Percentiles rank a stretch among this genome's conserved stretches.
phyloP scores from a whole-genome alignment of 1,140 invertebrate genomes.

The Camponotus pennsylvanicus region DNA sequence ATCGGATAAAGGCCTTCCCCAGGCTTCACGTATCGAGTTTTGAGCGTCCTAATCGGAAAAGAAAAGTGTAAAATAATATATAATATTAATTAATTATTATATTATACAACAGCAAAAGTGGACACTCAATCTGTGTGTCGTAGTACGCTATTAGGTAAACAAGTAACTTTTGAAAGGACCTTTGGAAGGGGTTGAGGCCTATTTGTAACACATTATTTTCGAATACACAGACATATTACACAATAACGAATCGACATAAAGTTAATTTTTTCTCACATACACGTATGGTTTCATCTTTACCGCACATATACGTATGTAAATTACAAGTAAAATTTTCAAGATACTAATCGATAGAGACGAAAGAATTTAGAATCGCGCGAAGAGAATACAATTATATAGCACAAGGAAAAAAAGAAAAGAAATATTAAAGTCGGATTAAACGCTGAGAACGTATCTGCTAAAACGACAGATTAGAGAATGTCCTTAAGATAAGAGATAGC shows the following conservation, averaged over 20 bases:
- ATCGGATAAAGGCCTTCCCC: conserved; percentile 34
- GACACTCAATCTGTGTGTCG: conserved; percentile 78
- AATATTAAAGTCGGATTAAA: conserved; percentile 18
- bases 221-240: conserved; percentile 72
- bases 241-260: conserved; percentile 68
- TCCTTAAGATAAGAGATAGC: conserved; percentile 70
- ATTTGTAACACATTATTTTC: conserved; percentile 78
- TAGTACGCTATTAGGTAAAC: conserved; percentile 80
- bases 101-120: conserved; percentile 76
- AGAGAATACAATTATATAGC: conserved; percentile 50
- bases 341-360: conserved; percentile 26
- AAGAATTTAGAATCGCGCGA: conserved; percentile 35
- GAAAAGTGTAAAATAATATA: conserved; percentile 81
- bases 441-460: conserved; percentile 66
- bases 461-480: conserved; percentile 66
- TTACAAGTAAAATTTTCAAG: conserved; percentile 26
- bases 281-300: conserved; percentile 43
- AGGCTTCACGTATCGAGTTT: conserved; percentile 49
- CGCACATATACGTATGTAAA: conserved; percentile 27
- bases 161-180: conserved; percentile 78
- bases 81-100: conserved; percentile 80
- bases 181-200: conserved; percentile 75
- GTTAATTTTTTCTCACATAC: conserved; percentile 60
- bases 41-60: conserved; percentile 73
- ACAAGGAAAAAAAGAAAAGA: conserved; percentile 65